Percentiles rank a stretch among this genome's conserved stretches.
Evolutionary conservation across 2,888 invertebrate species (phyloP).

Genomic region (Thecocarcelia acutangulata): DNA sequence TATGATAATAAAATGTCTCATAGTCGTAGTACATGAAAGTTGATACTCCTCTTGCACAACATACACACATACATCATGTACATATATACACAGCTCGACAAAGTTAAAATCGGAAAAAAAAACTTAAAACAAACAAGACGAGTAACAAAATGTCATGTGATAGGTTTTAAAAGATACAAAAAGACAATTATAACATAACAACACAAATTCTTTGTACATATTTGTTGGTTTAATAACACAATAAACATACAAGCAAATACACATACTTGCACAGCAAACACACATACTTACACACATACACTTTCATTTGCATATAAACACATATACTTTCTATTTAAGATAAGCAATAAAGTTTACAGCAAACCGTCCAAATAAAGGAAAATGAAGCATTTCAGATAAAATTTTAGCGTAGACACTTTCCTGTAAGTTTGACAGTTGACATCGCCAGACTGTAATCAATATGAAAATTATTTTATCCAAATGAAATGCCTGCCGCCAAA

Average conservation of each 20-base stretch:
- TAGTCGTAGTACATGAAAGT: conserved; percentile 24
- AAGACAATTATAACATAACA: conserved; percentile 58
- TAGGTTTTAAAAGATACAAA: conserved; percentile 52
- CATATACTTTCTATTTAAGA: too few relatives aligned
- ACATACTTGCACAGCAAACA: too few relatives aligned
- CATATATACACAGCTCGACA: not conserved
- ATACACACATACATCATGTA: not conserved
- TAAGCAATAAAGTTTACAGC: too few relatives aligned
- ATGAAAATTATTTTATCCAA: too few relatives aligned
- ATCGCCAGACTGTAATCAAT: too few relatives aligned
- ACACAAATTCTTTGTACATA: conserved; percentile 27
- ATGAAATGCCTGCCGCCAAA: too few relatives aligned
- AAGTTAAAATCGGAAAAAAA: not conserved
- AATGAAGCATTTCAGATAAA: too few relatives aligned
- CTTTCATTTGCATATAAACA: too few relatives aligned
- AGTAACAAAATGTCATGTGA: conserved; percentile 46
- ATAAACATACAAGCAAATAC: not conserved
- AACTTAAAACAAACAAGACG: not conserved
- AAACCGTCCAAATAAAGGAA: not conserved
- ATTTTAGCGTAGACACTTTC: too few relatives aligned
- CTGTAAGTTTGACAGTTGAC: too few relatives aligned
- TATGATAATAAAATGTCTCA: conserved; percentile 62
- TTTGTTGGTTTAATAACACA: conserved; percentile 30
- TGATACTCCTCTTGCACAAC: conserved; percentile 16
- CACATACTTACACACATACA: too few relatives aligned